These are phyloP conservation scores for Drosophila repleta DNA, from an alignment of 1,140 invertebrate species.

Conservation along the genomic window DNA sequence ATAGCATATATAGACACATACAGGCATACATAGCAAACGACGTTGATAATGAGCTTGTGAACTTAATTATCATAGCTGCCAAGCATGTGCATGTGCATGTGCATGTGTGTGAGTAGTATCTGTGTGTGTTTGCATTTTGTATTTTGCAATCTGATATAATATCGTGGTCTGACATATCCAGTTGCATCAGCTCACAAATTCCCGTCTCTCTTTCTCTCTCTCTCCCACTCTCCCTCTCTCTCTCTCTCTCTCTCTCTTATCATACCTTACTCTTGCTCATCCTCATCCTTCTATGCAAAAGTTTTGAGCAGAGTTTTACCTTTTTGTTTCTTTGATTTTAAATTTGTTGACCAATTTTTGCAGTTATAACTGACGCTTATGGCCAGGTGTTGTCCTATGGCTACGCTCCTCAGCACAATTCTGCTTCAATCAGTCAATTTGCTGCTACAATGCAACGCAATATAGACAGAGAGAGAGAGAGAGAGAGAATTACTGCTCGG, in stretches of 20 bases:
- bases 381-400: slow-evolving; percentile 59
- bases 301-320: slow-evolving; percentile 9
- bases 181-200: slow-evolving; percentile 50
- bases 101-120: not conserved
- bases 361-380: slow-evolving; percentile 61
- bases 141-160: slow-evolving; percentile 71
- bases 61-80: slow-evolving; percentile 33
- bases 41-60: slow-evolving; percentile 40
- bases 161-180: slow-evolving; percentile 70
- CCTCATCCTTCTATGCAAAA: slow-evolving; percentile 4
- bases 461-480: slow-evolving; percentile 10
- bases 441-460: slow-evolving; percentile 36
- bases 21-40: slow-evolving; percentile 30
- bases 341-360: slow-evolving; percentile 30
- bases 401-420: slow-evolving; percentile 5
- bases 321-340: slow-evolving; percentile 8
- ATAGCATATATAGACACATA: slow-evolving; percentile 14
- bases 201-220: not conserved
- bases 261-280: not conserved
- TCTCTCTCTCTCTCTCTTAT: slow-evolving; percentile 6
- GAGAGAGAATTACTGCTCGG: not conserved
- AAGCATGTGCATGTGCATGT: not conserved
- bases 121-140: slow-evolving; percentile 30
- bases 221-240: slow-evolving; percentile 38
- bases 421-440: slow-evolving; percentile 74